Evolutionary conservation across 2,888 invertebrate genomes (phyloP), one percentile per base, ranked within the genome.

Genomic region (Harpalus rubripes): DNA sequence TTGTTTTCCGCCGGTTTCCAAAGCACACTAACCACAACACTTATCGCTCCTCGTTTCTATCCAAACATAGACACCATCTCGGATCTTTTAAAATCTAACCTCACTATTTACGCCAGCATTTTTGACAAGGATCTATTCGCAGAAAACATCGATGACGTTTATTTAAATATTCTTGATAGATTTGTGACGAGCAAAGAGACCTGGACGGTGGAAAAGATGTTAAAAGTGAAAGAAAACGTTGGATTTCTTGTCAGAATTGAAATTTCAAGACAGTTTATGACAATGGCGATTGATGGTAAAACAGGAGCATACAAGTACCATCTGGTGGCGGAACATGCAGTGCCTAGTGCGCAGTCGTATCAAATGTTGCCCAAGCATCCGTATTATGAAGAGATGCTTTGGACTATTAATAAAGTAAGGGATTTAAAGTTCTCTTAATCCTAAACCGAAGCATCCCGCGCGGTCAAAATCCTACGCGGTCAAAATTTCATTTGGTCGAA

Each of bases 11-110:
- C 65, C 18, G 81, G 32, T 22, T 81, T 81, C 10, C 81, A 81
- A 44, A 65, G 81, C 58, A 81, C 68, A 4, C n/a, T 81, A 22
- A 81, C 81, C 41, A 68, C 65, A 2, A 65, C 81, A 15, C 22
- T 81, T 1, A 65, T 81, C 0, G 18, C 44, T 10, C 41, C 63
- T 15, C 63, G 65, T 18, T 81, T n/a, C 52, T 65, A 52, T 22
- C 63, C 52, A 18, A 22, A 81, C 41, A 44, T 81, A 1, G 22
- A 81, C 12, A 52, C 81, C 7, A 68, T 81, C 12, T 16, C 26
- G 6, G 81, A 81, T 18, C 44, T 81, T 52, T 7, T 81, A 5
- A 12, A 81, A 32, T 44, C n/a, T n/a, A 68, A 81, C 52, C 32
- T 65, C 15, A 81, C 65, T 22, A 41, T 81, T 7, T 22, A 68